phyloP scores from a whole-genome alignment of 2,113 vertebrate species.

The Sylvietta virens region DNA sequence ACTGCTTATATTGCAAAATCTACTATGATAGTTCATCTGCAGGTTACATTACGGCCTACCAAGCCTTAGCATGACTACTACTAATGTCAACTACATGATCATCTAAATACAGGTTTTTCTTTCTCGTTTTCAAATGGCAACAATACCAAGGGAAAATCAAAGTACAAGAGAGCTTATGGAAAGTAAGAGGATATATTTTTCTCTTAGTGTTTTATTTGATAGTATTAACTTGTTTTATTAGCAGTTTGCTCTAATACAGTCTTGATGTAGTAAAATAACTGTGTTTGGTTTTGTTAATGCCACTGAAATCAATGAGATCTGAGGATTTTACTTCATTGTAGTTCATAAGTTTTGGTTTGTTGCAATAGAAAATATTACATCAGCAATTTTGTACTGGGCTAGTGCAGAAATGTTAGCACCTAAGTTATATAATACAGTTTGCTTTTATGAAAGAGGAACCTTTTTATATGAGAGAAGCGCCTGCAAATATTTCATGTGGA shows the following conservation, averaged over 20 bases:
- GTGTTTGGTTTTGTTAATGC: conserved; percentile 53
- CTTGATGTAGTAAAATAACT: conserved; percentile 46
- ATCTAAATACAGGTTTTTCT: too few relatives aligned
- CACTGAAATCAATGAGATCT: conserved; percentile 11
- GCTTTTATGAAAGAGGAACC: neutral
- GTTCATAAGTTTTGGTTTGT: neutral
- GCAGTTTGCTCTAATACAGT: conserved; percentile 42
- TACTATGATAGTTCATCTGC: too few relatives aligned
- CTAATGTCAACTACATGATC: too few relatives aligned
- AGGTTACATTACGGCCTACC: too few relatives aligned
- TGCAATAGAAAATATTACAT: neutral
- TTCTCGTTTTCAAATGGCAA: too few relatives aligned
- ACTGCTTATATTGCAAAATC: too few relatives aligned
- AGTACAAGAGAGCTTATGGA: neutral
- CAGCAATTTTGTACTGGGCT: neutral
- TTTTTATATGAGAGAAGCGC: neutral
- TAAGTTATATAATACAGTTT: neutral
- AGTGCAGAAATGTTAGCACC: neutral
- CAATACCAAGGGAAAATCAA: conserved; percentile 47
- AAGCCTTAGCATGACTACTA: too few relatives aligned
- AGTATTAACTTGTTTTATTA: conserved; percentile 59
- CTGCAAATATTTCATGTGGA: neutral
- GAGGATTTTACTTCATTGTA: conserved; percentile 3
- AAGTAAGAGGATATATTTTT: conserved; percentile 15
- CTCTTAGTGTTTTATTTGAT: conserved; percentile 36